A percentile compares a stretch with the other conserved stretches of the same genome.
These are phyloP conservation scores for Trissolcus basalis DNA, from an alignment of 1,140 invertebrate genomes.

Conservation along the genomic window DNA sequence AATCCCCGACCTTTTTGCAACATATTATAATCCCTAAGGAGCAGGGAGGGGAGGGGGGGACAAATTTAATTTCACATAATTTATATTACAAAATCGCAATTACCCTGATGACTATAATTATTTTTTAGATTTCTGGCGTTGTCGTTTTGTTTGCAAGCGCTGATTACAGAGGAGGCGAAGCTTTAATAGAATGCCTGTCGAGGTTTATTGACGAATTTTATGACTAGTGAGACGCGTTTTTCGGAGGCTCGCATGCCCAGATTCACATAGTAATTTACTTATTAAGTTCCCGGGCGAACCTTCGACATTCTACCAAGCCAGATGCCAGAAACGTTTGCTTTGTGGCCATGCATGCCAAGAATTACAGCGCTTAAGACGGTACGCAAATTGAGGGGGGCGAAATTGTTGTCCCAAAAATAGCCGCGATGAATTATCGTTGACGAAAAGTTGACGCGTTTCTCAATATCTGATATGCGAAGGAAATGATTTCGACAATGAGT, in stretches of 20 bases:
- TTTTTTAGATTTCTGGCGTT: too few species aligned
- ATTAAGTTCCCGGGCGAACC: slow-evolving; percentile 74
- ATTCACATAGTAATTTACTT: slow-evolving; percentile 74
- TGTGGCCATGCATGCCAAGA: slow-evolving; percentile 73
- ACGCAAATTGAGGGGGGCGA: slow-evolving; percentile 52
- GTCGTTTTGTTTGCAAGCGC: too few species aligned
- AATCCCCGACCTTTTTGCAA: neutral
- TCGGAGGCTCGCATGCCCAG: slow-evolving; percentile 41
- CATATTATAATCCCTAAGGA: too few species aligned
- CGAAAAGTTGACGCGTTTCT: too few species aligned
- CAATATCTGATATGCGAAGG: too few species aligned
- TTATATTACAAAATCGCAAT: too few species aligned
- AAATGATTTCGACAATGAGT: too few species aligned
- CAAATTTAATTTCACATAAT: too few species aligned
- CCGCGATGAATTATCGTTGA: too few species aligned
- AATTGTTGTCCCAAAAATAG: slow-evolving; percentile 41
- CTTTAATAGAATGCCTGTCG: neutral
- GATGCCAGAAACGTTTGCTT: slow-evolving; percentile 73
- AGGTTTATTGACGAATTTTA: slow-evolving; percentile 10
- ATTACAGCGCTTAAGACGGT: slow-evolving; percentile 66
- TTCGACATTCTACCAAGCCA: slow-evolving; percentile 71
- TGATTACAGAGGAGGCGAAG: too few species aligned
- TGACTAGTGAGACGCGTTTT: slow-evolving; percentile 29
- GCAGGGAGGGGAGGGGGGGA: too few species aligned
- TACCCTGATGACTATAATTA: too few species aligned